phyloP scores from a whole-genome alignment of 1,140 invertebrate species.

The Neodiprion fabricii region DNA sequence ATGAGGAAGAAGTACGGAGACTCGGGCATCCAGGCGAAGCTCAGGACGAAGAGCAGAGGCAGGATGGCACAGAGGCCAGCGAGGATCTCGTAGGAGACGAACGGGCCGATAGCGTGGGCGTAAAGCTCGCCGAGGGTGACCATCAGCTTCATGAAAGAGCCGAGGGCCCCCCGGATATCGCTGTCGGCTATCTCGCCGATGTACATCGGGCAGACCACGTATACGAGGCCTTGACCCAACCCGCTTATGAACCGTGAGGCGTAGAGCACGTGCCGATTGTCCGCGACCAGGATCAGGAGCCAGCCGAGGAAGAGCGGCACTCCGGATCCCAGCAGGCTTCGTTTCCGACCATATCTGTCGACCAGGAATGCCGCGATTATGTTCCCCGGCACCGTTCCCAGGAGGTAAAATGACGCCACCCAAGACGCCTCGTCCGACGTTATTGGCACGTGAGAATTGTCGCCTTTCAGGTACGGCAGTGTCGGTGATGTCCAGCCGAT shows the following conservation, averaged over 20 bases:
- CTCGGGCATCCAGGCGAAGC: slow-evolving; percentile 77
- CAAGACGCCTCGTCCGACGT: slow-evolving; percentile 61
- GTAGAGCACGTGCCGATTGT: slow-evolving; percentile 51
- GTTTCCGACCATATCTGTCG: slow-evolving; percentile 66
- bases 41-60: slow-evolving; percentile 67
- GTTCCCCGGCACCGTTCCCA: slow-evolving; percentile 61
- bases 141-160: slow-evolving; percentile 72
- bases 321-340: slow-evolving; percentile 52
- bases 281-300: slow-evolving; percentile 55
- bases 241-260: slow-evolving; percentile 64
- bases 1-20: slow-evolving; percentile 62
- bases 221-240: slow-evolving; percentile 57
- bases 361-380: slow-evolving; percentile 62
- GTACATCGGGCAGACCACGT: slow-evolving; percentile 69
- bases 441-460: slow-evolving; percentile 46
- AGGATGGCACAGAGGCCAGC: slow-evolving; percentile 60
- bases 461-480: slow-evolving; percentile 55
- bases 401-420: slow-evolving; percentile 62
- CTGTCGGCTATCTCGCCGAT: slow-evolving; percentile 76
- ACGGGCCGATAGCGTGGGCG: slow-evolving; percentile 63
- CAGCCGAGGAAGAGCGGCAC: slow-evolving; percentile 63
- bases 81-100: slow-evolving; percentile 60
- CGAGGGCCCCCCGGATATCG: slow-evolving; percentile 70
- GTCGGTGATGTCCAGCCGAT: slow-evolving; percentile 64
- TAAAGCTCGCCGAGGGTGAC: slow-evolving; percentile 71